These are phyloP conservation scores for Chlorodrepanis virens DNA, from an alignment of 2,113 vertebrate genomes.

Conservation along the genomic window DNA sequence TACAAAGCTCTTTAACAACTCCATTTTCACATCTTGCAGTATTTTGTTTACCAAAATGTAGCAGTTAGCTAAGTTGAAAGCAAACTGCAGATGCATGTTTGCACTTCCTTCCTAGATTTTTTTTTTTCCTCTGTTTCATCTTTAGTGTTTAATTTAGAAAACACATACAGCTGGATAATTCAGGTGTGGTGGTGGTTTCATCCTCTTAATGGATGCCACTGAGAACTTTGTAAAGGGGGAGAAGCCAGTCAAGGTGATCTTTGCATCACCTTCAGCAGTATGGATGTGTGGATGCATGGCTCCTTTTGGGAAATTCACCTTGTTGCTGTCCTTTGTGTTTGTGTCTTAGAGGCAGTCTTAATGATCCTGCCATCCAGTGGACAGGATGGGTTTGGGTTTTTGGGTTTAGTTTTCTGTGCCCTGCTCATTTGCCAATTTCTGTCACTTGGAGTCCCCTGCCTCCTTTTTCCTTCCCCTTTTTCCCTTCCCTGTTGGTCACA, in stretches of 20 bases:
- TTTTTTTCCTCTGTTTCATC: not conserved
- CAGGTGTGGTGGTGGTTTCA: not conserved
- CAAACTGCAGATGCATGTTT: not conserved
- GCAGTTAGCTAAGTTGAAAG: not conserved
- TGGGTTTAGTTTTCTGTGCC: not conserved
- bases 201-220: not conserved
- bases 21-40: not conserved
- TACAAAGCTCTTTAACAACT: not conserved
- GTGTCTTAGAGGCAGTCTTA: not conserved
- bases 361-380: not conserved
- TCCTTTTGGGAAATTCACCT: not conserved
- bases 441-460: not conserved
- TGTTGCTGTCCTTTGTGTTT: not conserved
- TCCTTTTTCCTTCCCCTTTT: not conserved
- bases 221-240: not conserved
- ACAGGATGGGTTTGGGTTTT: not conserved
- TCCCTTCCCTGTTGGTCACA: fast-evolving
- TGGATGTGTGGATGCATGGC: not conserved
- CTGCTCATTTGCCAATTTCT: not conserved
- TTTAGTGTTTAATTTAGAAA: not conserved
- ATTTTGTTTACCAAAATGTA: not conserved
- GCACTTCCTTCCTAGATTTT: not conserved
- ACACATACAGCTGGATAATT: not conserved
- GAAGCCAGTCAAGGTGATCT: not conserved
- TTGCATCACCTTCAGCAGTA: not conserved